These are phyloP conservation scores for Yponomeuta malinellus DNA, from an alignment of 2,888 invertebrate species.

Conservation along the genomic window DNA sequence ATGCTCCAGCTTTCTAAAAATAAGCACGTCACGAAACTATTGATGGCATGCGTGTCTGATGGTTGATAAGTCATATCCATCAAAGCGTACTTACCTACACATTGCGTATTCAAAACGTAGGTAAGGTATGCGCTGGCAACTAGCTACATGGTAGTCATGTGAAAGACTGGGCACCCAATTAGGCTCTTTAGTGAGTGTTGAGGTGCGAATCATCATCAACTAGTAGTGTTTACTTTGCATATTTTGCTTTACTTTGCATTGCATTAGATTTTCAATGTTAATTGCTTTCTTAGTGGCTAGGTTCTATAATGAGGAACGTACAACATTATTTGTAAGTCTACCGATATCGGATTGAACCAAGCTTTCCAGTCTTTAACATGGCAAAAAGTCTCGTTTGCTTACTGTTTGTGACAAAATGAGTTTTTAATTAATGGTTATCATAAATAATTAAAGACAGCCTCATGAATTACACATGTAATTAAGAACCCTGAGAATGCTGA, in stretches of 20 bases:
- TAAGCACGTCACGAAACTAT: slow-evolving; percentile 12
- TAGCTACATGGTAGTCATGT: background rate
- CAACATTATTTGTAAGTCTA: background rate
- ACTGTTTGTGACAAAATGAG: slow-evolving; percentile 15
- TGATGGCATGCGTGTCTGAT: slow-evolving; percentile 4
- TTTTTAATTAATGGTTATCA: slow-evolving; percentile 21
- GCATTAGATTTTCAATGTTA: background rate
- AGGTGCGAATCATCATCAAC: background rate
- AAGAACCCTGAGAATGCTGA: slow-evolving; percentile 26
- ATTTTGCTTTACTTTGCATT: background rate
- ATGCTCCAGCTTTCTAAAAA: slow-evolving; percentile 15
- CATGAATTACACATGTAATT: slow-evolving; percentile 52
- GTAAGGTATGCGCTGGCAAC: background rate
- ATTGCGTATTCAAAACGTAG: background rate
- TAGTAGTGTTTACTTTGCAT: background rate
- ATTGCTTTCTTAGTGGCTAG: background rate
- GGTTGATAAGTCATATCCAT: background rate
- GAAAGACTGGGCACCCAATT: background rate
- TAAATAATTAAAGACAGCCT: slow-evolving; percentile 29
- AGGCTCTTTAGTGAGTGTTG: background rate
- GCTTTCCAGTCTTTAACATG: background rate
- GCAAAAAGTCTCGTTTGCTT: background rate
- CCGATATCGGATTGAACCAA: background rate
- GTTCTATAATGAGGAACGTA: background rate
- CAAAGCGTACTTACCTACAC: background rate